Conservation (phyloP, 2,113 vertebrate species). For the Pterocles burchelli region DNA sequence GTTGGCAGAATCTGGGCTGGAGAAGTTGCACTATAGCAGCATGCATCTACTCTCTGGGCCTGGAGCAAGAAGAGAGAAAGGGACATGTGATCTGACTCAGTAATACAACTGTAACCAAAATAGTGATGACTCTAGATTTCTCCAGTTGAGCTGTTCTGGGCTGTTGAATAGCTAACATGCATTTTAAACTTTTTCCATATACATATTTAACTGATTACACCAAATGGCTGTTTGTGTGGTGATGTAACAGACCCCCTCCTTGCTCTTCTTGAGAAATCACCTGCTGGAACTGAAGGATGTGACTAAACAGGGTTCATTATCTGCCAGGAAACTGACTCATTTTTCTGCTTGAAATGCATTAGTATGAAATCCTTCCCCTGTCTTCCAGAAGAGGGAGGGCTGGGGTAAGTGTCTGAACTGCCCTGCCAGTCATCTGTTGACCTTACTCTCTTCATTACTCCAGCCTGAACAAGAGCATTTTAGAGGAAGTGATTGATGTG, state of each 20-base stretch:
- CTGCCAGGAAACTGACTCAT: conserved; percentile 64
- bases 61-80: not conserved
- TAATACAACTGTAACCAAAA: conserved; percentile 14
- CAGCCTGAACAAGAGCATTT: not conserved
- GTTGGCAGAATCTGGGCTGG: not conserved
- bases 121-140: conserved; percentile 16
- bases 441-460: not conserved
- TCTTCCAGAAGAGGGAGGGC: conserved; percentile 38
- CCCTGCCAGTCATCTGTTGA: not conserved
- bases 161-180: conserved; percentile 39
- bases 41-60: not conserved
- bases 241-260: conserved; percentile 52
- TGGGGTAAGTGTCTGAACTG: not conserved
- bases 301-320: conserved; percentile 49
- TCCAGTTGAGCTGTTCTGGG: conserved; percentile 27
- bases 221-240: conserved; percentile 45
- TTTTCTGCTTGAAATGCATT: conserved; percentile 59
- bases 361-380: conserved; percentile 37
- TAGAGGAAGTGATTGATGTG: not conserved
- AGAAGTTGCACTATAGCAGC: not conserved
- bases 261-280: conserved; percentile 60
- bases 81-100: not conserved
- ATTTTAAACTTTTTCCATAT: conserved; percentile 42
- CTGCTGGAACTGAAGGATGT: conserved; percentile 52
- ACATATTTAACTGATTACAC: conserved; percentile 46